Evolutionary conservation across 2,888 invertebrate species (phyloP).

Genomic region (Timema cristinae): DNA sequence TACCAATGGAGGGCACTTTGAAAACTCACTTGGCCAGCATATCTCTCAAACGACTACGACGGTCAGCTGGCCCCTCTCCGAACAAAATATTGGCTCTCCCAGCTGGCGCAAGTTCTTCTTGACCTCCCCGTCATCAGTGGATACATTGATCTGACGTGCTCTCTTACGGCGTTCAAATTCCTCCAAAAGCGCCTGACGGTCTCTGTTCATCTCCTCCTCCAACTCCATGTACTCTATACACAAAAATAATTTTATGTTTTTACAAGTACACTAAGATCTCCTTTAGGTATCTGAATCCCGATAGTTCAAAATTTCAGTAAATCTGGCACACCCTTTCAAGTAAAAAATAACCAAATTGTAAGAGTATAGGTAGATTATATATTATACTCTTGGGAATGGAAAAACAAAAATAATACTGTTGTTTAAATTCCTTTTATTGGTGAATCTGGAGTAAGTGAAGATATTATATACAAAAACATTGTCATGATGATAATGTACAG

Average conservation of each 20-base stretch:
- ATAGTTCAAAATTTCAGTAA: too few species aligned
- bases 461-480: too few species aligned
- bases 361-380: too few species aligned
- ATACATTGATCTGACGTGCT: conserved; percentile 92
- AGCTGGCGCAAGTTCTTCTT: conserved; percentile 85
- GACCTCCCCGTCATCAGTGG: conserved; percentile 97
- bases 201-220: conserved; percentile 80
- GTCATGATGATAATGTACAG: too few species aligned
- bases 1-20: too few species aligned
- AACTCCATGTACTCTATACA: conserved; percentile 75
- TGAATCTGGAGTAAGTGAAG: too few species aligned
- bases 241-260: conserved; percentile 41
- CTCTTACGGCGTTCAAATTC: conserved; percentile 94
- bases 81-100: conserved; percentile 94
- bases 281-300: neutral
- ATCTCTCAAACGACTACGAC: conserved; percentile 86
- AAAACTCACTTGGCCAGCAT: conserved; percentile 67
- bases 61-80: conserved; percentile 97
- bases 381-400: too few species aligned
- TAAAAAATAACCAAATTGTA: too few species aligned
- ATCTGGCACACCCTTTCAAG: too few species aligned
- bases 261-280: conserved; percentile 37
- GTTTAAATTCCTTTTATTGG: too few species aligned
- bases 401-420: too few species aligned
- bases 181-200: conserved; percentile 86